These are phyloP conservation scores for Tinamus major DNA, from an alignment of 2,797 vertebrate species.

Conservation along the genomic window DNA sequence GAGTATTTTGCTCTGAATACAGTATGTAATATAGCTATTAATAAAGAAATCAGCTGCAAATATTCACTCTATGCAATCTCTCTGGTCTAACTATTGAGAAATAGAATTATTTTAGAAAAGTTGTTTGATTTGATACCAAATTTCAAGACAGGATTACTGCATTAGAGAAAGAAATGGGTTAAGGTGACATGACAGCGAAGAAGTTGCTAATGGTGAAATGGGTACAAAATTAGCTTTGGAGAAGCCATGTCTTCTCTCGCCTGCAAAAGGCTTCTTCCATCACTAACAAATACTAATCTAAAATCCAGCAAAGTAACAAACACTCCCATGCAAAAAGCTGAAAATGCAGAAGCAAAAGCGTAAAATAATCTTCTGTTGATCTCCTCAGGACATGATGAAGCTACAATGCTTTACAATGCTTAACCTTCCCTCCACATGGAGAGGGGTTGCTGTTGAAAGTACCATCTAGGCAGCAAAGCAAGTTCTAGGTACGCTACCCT, in stretches of 20 bases:
- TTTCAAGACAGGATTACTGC: constrained; percentile 71
- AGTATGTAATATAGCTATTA: constrained; percentile 14
- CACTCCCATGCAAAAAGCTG: constrained; percentile 69
- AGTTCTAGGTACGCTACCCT: constrained; percentile 40
- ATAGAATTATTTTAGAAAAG: constrained; percentile 39
- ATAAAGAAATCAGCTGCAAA: constrained; percentile 22
- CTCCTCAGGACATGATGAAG: constrained; percentile 12
- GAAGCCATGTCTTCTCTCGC: constrained; percentile 68
- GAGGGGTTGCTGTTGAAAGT: constrained; percentile 65
- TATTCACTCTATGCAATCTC: background rate
- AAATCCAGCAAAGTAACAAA: constrained; percentile 65
- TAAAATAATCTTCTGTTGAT: constrained; percentile 45
- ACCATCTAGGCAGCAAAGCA: constrained; percentile 42
- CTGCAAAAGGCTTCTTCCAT: constrained; percentile 68
- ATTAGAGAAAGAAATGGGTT: constrained; percentile 65
- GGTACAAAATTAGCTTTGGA: constrained; percentile 62
- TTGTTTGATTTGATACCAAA: constrained; percentile 63
- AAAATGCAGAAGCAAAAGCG: constrained; percentile 72
- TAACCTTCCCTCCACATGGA: constrained; percentile 65
- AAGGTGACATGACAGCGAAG: constrained; percentile 55
- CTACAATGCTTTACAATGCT: constrained; percentile 47
- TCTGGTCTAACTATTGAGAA: constrained; percentile 17
- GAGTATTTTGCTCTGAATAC: constrained; percentile 43
- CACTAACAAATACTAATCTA: constrained; percentile 49
- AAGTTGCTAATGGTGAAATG: constrained; percentile 50